A percentile compares a stretch with the other conserved stretches of the same genome.
Evolutionary conservation across 1,140 invertebrate species (phyloP).

Genomic region (Trichonephila clavipes): DNA sequence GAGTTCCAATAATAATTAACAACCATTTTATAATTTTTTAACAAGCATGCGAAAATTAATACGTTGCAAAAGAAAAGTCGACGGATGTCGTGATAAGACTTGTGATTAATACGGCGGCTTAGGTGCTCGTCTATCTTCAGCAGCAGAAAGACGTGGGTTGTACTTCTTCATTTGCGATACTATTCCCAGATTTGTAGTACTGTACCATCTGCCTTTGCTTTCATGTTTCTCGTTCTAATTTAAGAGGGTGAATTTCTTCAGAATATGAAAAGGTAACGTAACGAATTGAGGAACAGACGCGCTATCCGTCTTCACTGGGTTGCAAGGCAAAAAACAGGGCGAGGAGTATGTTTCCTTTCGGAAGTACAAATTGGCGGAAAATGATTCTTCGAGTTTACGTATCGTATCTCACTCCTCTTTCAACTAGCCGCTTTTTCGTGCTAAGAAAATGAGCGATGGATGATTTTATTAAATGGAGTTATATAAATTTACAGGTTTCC

Average conservation of each 20-base stretch:
- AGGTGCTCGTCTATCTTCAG: slow-evolving; percentile 1
- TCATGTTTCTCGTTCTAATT: slow-evolving; percentile 30
- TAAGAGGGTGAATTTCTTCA: not conserved
- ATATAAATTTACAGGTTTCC: not conserved
- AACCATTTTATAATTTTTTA: no score
- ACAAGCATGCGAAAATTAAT: no score
- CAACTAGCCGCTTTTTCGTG: slow-evolving; percentile 24
- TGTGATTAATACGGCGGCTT: not conserved
- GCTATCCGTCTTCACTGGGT: not conserved
- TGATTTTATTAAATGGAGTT: not conserved
- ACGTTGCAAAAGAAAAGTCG: not conserved
- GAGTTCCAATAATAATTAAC: no score
- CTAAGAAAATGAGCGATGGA: not conserved
- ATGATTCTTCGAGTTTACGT: slow-evolving; percentile 15
- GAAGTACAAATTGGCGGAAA: slow-evolving; percentile 45
- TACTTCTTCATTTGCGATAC: slow-evolving; percentile 2
- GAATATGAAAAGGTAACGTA: slow-evolving; percentile 18
- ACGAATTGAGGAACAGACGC: slow-evolving; percentile 10
- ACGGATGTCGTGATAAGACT: not conserved
- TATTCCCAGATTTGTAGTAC: slow-evolving; percentile 28
- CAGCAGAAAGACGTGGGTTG: slow-evolving; percentile 1
- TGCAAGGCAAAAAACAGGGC: not conserved
- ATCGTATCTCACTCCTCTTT: not conserved
- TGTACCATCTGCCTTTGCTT: slow-evolving; percentile 18
- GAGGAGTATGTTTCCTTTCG: slow-evolving; percentile 23